Percentiles rank a stretch among this genome's conserved stretches.
Conservation (phyloP, 2,113 vertebrate genomes). For the Ciconia maguari region DNA sequence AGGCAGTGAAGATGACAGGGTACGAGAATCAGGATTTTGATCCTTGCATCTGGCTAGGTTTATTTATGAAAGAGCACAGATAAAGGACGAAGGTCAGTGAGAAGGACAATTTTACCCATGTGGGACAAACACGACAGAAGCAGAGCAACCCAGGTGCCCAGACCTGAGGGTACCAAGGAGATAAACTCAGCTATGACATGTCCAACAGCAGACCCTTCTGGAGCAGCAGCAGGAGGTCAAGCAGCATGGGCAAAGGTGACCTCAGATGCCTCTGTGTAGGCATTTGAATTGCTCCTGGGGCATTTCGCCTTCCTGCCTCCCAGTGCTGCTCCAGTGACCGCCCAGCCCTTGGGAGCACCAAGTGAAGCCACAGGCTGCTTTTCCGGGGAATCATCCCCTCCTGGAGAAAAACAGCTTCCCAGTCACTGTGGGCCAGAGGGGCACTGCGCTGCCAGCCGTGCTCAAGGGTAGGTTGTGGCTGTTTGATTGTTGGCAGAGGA, state of each 20-base stretch:
- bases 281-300: background rate
- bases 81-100: background rate
- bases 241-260: background rate
- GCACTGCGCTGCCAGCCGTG: background rate
- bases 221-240: background rate
- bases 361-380: background rate
- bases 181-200: background rate
- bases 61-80: background rate
- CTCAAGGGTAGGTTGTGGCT: background rate
- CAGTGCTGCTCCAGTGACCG: rapidly evolving
- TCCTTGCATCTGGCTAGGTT: background rate
- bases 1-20: background rate
- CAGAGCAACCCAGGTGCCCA: background rate
- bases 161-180: background rate
- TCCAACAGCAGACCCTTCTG: background rate
- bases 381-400: background rate
- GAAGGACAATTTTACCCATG: background rate
- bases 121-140: background rate
- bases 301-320: background rate
- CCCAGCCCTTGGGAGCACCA: background rate
- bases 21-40: background rate
- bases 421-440: background rate
- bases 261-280: background rate
- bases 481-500: background rate
- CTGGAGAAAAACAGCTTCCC: background rate